Conservation (phyloP, 2,113 vertebrate species). For the Shinisaurus crocodilurus region DNA sequence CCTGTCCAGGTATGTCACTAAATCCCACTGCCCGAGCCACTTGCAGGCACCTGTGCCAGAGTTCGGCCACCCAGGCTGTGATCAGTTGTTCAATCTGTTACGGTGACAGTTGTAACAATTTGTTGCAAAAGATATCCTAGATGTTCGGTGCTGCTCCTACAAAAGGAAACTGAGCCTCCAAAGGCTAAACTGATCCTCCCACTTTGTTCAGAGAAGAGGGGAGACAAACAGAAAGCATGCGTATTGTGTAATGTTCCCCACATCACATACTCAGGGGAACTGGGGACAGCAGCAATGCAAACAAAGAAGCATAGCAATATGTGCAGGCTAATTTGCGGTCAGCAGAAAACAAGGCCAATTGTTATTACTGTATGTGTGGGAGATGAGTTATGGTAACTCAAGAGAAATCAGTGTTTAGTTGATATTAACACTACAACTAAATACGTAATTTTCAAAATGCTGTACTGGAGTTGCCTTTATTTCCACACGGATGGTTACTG, state of each 20-base stretch:
- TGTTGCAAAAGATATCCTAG: not conserved
- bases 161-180: not conserved
- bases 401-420: not conserved
- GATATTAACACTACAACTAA: not conserved
- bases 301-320: not conserved
- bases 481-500: not conserved
- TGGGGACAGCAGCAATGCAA: not conserved
- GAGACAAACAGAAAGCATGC: not conserved
- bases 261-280: not conserved
- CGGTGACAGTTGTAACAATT: not conserved
- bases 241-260: not conserved
- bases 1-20: not conserved
- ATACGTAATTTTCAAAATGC: conserved; percentile 10
- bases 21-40: not conserved
- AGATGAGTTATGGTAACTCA: not conserved
- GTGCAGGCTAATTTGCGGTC: not conserved
- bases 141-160: not conserved
- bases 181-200: not conserved
- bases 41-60: not conserved
- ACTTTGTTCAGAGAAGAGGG: not conserved
- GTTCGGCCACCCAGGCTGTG: not conserved
- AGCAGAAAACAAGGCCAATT: not conserved
- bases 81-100: not conserved
- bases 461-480: not conserved
- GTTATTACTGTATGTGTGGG: not conserved